Evolutionary conservation across 2,888 invertebrate genomes (phyloP), one percentile per base, ranked within the genome.

Genomic region (Spodoptera exigua): DNA sequence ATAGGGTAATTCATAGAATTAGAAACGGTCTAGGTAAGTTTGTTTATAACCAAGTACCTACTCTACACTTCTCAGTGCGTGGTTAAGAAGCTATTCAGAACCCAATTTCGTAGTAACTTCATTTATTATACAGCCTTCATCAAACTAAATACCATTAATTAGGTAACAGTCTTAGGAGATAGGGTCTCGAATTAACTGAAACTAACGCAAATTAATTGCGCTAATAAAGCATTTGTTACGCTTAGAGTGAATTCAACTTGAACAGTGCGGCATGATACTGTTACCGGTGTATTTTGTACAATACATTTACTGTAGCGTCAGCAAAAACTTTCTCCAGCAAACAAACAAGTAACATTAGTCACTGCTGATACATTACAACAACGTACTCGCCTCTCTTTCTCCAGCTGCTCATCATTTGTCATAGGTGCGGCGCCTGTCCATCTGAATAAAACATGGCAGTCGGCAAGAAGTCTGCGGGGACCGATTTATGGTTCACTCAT

Each of bases 371-470:
- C 56, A 63, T 72, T 70, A 67, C 61, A 63, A 49, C 67, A 58
- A 68, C 44, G 40, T 59, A 48, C 57, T 67, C 65, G 58, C 54
- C 66, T 66, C 68, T 72, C 76, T 69, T 72, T 70, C 76, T 69
- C 47, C 63, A 57, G 54, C 59, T 74, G 80, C 78, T 82, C 78
- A 80, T 84, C 85, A 87, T 88, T 85, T 85, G 84, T 86, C 87
- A 86, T 86, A 84, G 68, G 75, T 64, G 55, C 49, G 63, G 45
- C 60, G 61, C 57, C 85, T 83, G 86, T 83, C 84, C 77, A 81
- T 85, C 82, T 88, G 82, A 89, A 90, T 89, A 89, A 90, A 85
- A 88, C 78, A 88, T 90, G 83, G 76, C 74, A 76, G 72, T 79
- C 74, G 82, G 74, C 83, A 85, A 87, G 82, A 86, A 86, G 84